A percentile compares a stretch with the other conserved stretches of the same genome.
Conservation (phyloP, 2,888 invertebrate genomes). For the Epistrophella euchroma region DNA sequence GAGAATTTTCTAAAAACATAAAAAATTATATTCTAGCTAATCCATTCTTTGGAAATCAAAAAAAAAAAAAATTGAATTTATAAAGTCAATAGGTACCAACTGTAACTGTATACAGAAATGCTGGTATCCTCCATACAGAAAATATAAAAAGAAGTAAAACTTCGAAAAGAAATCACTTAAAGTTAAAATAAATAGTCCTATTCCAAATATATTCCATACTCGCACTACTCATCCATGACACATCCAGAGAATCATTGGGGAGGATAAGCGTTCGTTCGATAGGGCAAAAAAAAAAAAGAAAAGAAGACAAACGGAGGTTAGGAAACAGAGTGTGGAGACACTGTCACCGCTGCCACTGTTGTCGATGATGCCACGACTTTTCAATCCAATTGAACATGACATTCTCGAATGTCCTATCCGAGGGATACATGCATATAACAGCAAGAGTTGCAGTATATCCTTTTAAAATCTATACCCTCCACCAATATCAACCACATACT, state of each 20-base stretch:
- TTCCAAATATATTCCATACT: constrained; percentile 54
- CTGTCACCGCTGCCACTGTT: constrained; percentile 3
- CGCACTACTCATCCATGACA: constrained; percentile 13
- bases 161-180: constrained; percentile 64
- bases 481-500: constrained; percentile 23
- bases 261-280: constrained; percentile 48
- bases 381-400: constrained; percentile 71
- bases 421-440: constrained; percentile 28
- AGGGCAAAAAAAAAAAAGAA: background rate
- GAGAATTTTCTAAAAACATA: constrained; percentile 4
- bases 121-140: constrained; percentile 27
- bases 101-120: background rate
- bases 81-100: constrained; percentile 48
- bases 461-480: constrained; percentile 10
- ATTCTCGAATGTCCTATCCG: constrained; percentile 36
- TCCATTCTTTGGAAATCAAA: constrained; percentile 44
- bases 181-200: constrained; percentile 66
- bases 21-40: constrained; percentile 28
- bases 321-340: constrained; percentile 9
- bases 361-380: constrained; percentile 37
- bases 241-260: constrained; percentile 3
- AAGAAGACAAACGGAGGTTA: constrained; percentile 12
- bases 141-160: constrained; percentile 26
- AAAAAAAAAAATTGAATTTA: background rate
- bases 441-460: constrained; percentile 49